These are phyloP conservation scores for Drosophila nigricruria DNA, from an alignment of 2,888 invertebrate species.

Conservation along the genomic window DNA sequence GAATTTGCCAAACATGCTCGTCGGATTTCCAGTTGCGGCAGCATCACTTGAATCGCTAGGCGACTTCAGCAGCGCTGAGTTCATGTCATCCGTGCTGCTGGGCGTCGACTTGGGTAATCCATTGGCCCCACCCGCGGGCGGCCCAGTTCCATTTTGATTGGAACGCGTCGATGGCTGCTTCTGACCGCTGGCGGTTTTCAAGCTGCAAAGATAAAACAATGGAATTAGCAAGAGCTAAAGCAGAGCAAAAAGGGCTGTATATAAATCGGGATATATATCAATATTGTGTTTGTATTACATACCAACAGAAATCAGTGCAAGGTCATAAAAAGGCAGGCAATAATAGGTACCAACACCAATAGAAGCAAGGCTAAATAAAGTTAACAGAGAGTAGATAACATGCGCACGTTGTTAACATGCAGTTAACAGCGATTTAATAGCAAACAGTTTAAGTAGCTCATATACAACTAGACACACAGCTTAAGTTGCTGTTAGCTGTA, in stretches of 20 bases:
- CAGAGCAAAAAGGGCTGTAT: background rate
- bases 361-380: constrained; percentile 15
- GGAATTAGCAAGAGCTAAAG: background rate
- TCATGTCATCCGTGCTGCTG: constrained; percentile 89
- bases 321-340: constrained; percentile 25
- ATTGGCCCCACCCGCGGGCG: constrained; percentile 54
- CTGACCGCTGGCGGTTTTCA: constrained; percentile 78
- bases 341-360: constrained; percentile 45
- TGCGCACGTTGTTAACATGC: constrained; percentile 23
- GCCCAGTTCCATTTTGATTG: constrained; percentile 64
- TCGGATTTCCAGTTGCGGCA: constrained; percentile 83
- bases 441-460: background rate
- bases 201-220: constrained; percentile 67
- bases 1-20: constrained; percentile 93
- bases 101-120: constrained; percentile 86
- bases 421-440: constrained; percentile 31
- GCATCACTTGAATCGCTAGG: constrained; percentile 87
- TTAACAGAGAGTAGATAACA: constrained; percentile 18
- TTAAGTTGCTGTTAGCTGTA: background rate
- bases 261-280: background rate
- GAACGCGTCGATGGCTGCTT: constrained; percentile 64
- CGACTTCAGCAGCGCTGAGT: constrained; percentile 88
- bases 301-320: constrained; percentile 40
- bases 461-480: background rate
- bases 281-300: constrained; percentile 39